These are phyloP conservation scores for Deilephila porcellus DNA, from an alignment of 2,888 invertebrate genomes.

Conservation along the genomic window DNA sequence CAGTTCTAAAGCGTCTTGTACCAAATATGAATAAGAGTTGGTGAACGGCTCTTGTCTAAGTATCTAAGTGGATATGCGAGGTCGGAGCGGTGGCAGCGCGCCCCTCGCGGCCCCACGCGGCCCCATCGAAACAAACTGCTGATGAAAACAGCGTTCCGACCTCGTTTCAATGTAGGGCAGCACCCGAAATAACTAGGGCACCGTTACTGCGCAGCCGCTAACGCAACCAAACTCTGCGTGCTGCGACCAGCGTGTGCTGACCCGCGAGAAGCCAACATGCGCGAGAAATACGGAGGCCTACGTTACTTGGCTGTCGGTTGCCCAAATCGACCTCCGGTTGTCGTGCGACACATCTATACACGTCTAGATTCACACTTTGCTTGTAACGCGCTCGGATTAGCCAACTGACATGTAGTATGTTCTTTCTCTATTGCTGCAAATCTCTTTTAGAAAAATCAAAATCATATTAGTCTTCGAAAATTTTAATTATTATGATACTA, in stretches of 20 bases:
- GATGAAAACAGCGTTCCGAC: slow-evolving; percentile 79
- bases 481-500: background rate
- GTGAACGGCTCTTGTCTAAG: slow-evolving; percentile 42
- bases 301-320: slow-evolving; percentile 51
- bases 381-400: background rate
- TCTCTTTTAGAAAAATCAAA: background rate
- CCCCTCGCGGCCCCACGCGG: slow-evolving; percentile 70
- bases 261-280: slow-evolving; percentile 43
- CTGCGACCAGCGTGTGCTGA: slow-evolving; percentile 52
- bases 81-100: slow-evolving; percentile 44
- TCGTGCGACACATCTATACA: slow-evolving; percentile 41
- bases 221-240: slow-evolving; percentile 65
- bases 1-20: slow-evolving; percentile 2
- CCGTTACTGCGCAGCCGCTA: slow-evolving; percentile 78
- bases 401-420: background rate
- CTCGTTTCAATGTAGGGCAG: slow-evolving; percentile 79
- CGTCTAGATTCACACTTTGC: background rate
- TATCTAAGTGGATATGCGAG: slow-evolving; percentile 66
- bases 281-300: slow-evolving; percentile 46
- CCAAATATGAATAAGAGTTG: slow-evolving; percentile 20
- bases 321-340: slow-evolving; percentile 70
- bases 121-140: slow-evolving; percentile 78
- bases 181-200: slow-evolving; percentile 82
- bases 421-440: background rate
- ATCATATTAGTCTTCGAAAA: background rate